These are phyloP conservation scores for Romanomermis culicivorax DNA, from an alignment of 2,888 invertebrate species.

Conservation along the genomic window DNA sequence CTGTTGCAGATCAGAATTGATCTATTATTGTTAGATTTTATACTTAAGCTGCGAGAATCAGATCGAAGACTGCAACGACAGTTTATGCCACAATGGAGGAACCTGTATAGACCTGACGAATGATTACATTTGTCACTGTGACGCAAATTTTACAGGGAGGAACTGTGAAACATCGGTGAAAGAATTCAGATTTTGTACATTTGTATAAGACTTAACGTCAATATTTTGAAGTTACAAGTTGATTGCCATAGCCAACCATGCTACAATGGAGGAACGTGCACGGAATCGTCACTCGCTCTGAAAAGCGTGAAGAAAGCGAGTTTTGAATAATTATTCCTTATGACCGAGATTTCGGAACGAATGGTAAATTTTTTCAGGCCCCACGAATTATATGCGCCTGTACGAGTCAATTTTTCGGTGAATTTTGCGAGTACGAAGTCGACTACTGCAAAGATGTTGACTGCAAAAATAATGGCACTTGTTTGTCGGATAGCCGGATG, in stretches of 20 bases:
- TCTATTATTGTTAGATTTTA: too few relatives aligned
- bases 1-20: too few relatives aligned
- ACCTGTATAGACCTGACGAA: conserved; percentile 43
- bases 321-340: too few relatives aligned
- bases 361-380: too few relatives aligned
- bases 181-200: too few relatives aligned
- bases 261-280: neutral
- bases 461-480: conserved; percentile 38
- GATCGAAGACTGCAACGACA: conserved; percentile 57
- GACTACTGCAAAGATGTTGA: conserved; percentile 37
- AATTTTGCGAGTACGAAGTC: conserved; percentile 36
- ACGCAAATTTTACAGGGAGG: conserved; percentile 41
- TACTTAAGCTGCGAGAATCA: conserved; percentile 10
- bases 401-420: conserved; percentile 29
- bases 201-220: too few relatives aligned
- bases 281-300: neutral
- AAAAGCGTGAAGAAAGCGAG: too few relatives aligned
- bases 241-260: conserved; percentile 40
- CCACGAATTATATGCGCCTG: too few relatives aligned
- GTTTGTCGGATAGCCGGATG: conserved; percentile 17
- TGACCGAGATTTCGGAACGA: too few relatives aligned
- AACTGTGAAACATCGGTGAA: conserved; percentile 66
- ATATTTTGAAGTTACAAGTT: neutral
- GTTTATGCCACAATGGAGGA: conserved; percentile 45
- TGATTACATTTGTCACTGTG: conserved; percentile 57